phyloP scores from a whole-genome alignment of 2,888 invertebrate species.

The Dasysyrphus albostriatus region DNA sequence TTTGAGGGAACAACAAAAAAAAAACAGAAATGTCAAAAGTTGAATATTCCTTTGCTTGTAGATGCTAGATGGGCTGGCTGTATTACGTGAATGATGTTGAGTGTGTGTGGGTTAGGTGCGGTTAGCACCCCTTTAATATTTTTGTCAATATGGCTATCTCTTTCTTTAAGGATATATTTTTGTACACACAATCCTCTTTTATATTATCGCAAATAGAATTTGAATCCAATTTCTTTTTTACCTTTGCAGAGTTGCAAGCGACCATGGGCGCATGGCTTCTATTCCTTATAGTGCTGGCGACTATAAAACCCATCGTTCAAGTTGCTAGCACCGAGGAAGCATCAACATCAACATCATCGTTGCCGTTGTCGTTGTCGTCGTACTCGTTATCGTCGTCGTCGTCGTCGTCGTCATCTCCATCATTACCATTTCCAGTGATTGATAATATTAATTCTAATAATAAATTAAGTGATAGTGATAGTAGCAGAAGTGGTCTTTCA shows the following conservation, averaged over 20 bases:
- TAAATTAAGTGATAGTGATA: slow-evolving; percentile 76
- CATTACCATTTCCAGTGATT: slow-evolving; percentile 73
- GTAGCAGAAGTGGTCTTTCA: slow-evolving; percentile 60
- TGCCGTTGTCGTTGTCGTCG: slow-evolving; percentile 68
- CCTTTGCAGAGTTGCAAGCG: slow-evolving; percentile 84
- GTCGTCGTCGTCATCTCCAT: slow-evolving; percentile 69
- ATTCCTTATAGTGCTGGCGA: slow-evolving; percentile 85
- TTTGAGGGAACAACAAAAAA: background rate
- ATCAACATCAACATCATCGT: slow-evolving; percentile 78
- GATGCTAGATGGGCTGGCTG: background rate
- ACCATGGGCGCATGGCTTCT: slow-evolving; percentile 85
- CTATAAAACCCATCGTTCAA: slow-evolving; percentile 84
- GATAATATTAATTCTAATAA: slow-evolving; percentile 75
- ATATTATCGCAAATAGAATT: slow-evolving; percentile 36
- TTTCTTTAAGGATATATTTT: background rate
- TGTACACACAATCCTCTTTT: background rate
- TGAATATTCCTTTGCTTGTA: background rate
- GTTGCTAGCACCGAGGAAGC: slow-evolving; percentile 84
- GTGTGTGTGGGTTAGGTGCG: slow-evolving; percentile 44
- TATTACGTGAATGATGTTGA: slow-evolving; percentile 50
- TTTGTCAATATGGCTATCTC: slow-evolving; percentile 9
- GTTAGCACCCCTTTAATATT: slow-evolving; percentile 43
- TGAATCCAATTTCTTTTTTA: slow-evolving; percentile 59
- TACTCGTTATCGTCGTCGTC: slow-evolving; percentile 73
- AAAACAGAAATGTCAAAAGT: slow-evolving; percentile 47